phyloP scores from a whole-genome alignment of 2,113 vertebrate species.

The Entomyzon cyanotis region DNA sequence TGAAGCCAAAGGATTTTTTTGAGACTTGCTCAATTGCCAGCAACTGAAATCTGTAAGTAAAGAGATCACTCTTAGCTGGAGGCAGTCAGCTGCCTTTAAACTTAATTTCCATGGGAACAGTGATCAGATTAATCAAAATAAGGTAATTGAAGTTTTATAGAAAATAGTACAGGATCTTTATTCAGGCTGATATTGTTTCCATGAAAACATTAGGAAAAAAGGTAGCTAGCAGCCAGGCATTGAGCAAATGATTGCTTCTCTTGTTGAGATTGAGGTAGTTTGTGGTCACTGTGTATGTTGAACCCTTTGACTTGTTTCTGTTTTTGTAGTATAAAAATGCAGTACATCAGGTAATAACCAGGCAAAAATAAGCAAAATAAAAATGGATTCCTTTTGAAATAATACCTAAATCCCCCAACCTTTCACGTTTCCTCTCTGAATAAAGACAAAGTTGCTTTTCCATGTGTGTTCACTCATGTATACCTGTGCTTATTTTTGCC shows the following conservation, averaged over 20 bases:
- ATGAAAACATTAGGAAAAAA: constrained; percentile 1
- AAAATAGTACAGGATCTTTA: constrained; percentile 9
- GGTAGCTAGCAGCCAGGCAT: background rate
- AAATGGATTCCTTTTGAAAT: background rate
- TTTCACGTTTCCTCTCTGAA: background rate
- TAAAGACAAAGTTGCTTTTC: background rate
- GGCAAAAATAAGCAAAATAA: background rate
- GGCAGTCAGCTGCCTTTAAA: constrained; percentile 53
- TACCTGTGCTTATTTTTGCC: background rate
- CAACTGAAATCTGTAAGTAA: background rate
- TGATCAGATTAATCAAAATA: constrained; percentile 62
- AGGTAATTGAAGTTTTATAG: constrained; percentile 40
- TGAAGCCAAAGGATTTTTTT: background rate
- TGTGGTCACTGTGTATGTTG: background rate
- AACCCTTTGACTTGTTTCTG: background rate
- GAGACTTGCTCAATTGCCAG: constrained; percentile 13
- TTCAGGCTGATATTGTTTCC: constrained; percentile 11
- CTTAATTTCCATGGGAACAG: constrained; percentile 61
- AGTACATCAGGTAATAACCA: background rate
- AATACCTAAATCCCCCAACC: background rate
- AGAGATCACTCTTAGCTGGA: constrained; percentile 37
- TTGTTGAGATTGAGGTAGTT: background rate
- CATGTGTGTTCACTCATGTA: background rate
- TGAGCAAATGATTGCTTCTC: background rate
- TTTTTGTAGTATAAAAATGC: background rate